phyloP scores from a whole-genome alignment of 2,113 vertebrate genomes.

The Aspiorhynchus laticeps region DNA sequence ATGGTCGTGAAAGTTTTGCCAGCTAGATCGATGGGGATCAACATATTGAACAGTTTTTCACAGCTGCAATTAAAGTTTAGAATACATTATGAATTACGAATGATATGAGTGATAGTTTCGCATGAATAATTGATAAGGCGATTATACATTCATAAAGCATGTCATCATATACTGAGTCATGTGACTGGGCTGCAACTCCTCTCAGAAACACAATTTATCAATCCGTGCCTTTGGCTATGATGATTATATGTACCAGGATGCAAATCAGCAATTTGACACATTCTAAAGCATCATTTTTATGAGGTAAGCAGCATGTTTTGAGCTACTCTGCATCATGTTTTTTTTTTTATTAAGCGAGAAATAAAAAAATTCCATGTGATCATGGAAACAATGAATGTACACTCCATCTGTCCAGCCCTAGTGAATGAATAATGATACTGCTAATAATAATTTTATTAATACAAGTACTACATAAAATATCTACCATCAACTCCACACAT shows the following conservation, averaged over 20 bases:
- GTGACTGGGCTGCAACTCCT: neutral
- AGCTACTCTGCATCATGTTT: neutral
- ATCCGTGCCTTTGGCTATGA: conserved; percentile 24
- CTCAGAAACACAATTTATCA: conserved; percentile 6
- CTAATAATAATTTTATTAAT: too few relatives aligned
- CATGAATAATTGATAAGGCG: conserved; percentile 52
- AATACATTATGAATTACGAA: conserved; percentile 39
- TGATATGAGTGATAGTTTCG: conserved; percentile 34
- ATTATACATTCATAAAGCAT: conserved; percentile 34
- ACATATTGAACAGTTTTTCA: conserved; percentile 52
- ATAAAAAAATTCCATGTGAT: neutral
- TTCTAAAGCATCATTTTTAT: conserved; percentile 23
- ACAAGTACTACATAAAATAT: neutral
- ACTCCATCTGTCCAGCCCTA: neutral
- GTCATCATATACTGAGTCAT: conserved; percentile 36
- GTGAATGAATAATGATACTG: neutral
- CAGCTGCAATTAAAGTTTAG: conserved; percentile 45
- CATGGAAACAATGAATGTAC: neutral
- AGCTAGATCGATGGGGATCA: conserved; percentile 19
- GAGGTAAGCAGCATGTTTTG: neutral
- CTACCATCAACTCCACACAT: neutral
- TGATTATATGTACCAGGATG: conserved; percentile 29
- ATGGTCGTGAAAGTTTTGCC: conserved; percentile 31
- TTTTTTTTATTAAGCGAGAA: neutral
- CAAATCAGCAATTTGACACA: neutral